Evolutionary conservation across 2,113 vertebrate genomes (phyloP).

Genomic region (Hucho hucho): DNA sequence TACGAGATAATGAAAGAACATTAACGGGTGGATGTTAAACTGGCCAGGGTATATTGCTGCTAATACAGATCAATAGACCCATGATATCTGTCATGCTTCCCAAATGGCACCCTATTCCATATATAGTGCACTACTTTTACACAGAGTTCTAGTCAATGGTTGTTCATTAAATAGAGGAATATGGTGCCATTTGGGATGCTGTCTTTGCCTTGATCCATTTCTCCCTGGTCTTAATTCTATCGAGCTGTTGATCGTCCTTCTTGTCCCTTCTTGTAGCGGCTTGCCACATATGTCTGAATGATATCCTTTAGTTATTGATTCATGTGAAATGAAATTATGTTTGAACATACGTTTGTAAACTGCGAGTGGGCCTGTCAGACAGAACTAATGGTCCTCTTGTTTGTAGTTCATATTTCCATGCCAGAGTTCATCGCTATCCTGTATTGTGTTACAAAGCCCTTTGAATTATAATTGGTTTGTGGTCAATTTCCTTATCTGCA

Average conservation of each 20-base stretch:
- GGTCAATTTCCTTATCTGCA: background rate
- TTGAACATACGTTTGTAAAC: constrained; percentile 38
- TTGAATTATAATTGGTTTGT: constrained; percentile 8
- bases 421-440: constrained; percentile 12
- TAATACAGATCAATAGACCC: too few relatives aligned
- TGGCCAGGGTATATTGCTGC: too few relatives aligned
- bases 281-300: constrained; percentile 25
- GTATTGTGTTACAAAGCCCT: background rate
- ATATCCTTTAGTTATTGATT: constrained; percentile 51
- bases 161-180: too few relatives aligned
- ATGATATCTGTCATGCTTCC: too few relatives aligned
- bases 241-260: constrained; percentile 11
- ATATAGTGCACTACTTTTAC: too few relatives aligned
- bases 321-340: constrained; percentile 52
- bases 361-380: constrained; percentile 17
- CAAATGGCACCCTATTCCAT: too few relatives aligned
- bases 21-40: background rate
- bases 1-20: background rate
- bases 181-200: too few relatives aligned
- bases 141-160: too few relatives aligned
- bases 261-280: constrained; percentile 34
- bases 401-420: constrained; percentile 27
- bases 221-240: background rate
- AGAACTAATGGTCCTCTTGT: constrained; percentile 38
- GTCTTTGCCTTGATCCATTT: too few relatives aligned